Conservation (phyloP, 1,140 invertebrate genomes). For the Drosophila erecta region DNA sequence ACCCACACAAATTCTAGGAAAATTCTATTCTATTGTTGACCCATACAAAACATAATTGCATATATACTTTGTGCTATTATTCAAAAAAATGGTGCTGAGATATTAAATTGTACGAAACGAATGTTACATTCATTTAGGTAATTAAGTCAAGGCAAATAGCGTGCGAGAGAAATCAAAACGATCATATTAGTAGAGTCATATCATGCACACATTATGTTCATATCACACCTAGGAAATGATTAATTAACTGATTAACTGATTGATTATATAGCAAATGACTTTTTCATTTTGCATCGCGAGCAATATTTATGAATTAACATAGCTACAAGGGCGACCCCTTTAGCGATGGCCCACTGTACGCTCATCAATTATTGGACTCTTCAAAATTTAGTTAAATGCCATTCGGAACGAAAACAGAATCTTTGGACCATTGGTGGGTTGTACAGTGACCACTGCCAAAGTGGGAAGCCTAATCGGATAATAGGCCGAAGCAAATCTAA, state of each 20-base stretch:
- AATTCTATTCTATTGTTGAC: constrained; percentile 59
- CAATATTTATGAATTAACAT: constrained; percentile 41
- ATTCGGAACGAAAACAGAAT: not conserved
- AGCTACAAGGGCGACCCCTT: constrained; percentile 15
- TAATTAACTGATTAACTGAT: constrained; percentile 22
- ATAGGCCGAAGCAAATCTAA: constrained; percentile 35
- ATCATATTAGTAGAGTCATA: constrained; percentile 55
- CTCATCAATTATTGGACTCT: too few species aligned
- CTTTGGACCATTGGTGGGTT: not conserved
- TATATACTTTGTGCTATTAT: constrained; percentile 63
- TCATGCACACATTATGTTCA: constrained; percentile 61
- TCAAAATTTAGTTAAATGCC: not conserved
- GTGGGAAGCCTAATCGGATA: constrained; percentile 7
- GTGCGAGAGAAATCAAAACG: constrained; percentile 30
- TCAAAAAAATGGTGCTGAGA: constrained; percentile 65
- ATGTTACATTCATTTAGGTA: constrained; percentile 65
- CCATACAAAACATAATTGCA: constrained; percentile 28
- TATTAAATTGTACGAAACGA: constrained; percentile 67
- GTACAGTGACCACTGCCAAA: constrained; percentile 18
- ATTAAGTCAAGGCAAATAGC: constrained; percentile 46
- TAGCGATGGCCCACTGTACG: constrained; percentile 1
- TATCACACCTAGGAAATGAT: constrained; percentile 51
- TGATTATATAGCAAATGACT: constrained; percentile 49
- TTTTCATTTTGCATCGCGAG: constrained; percentile 56
- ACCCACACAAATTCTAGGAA: constrained; percentile 31